Percentiles rank a stretch among this genome's conserved stretches.
phyloP scores from a whole-genome alignment of 2,888 invertebrate species.

The Notodonta ziczac region DNA sequence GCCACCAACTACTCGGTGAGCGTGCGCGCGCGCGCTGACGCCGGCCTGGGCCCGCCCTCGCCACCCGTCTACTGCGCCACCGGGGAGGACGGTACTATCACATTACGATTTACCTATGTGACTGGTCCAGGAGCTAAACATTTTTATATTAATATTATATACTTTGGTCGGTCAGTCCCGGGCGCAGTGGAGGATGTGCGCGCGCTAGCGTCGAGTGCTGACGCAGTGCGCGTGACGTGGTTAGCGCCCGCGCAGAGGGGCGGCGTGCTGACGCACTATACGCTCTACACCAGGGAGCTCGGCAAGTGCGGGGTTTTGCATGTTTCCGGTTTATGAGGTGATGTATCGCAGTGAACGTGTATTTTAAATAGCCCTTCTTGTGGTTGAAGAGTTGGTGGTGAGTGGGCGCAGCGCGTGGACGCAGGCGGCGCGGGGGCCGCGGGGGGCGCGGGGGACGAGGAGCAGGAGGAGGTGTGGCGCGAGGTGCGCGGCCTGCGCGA shows the following conservation, averaged over 20 bases:
- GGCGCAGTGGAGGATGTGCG: slow-evolving; percentile 90
- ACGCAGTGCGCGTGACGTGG: slow-evolving; percentile 93
- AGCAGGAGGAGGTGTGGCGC: slow-evolving; percentile 74
- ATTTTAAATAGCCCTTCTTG: not conserved
- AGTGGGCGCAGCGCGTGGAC: slow-evolving; percentile 69
- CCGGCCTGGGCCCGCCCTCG: slow-evolving; percentile 91
- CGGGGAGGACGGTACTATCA: slow-evolving; percentile 88
- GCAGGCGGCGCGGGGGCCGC: slow-evolving; percentile 16
- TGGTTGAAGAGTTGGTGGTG: slow-evolving; percentile 57
- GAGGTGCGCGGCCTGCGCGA: slow-evolving; percentile 88
- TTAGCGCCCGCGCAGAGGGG: slow-evolving; percentile 89
- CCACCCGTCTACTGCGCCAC: slow-evolving; percentile 89
- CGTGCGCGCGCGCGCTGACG: slow-evolving; percentile 90
- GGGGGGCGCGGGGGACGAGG: slow-evolving; percentile 13
- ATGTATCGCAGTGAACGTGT: not conserved
- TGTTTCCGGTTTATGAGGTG: not conserved
- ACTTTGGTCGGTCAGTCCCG: slow-evolving; percentile 86
- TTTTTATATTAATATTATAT: not conserved
- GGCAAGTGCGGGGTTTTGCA: slow-evolving; percentile 75
- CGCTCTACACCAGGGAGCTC: slow-evolving; percentile 89
- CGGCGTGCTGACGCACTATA: slow-evolving; percentile 91
- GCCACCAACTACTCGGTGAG: slow-evolving; percentile 93
- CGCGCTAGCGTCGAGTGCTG: slow-evolving; percentile 89
- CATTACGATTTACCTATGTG: not conserved
- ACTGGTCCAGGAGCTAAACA: too few species aligned